phyloP scores from a whole-genome alignment of 2,113 vertebrate genomes.

The Tauraco erythrolophus region DNA sequence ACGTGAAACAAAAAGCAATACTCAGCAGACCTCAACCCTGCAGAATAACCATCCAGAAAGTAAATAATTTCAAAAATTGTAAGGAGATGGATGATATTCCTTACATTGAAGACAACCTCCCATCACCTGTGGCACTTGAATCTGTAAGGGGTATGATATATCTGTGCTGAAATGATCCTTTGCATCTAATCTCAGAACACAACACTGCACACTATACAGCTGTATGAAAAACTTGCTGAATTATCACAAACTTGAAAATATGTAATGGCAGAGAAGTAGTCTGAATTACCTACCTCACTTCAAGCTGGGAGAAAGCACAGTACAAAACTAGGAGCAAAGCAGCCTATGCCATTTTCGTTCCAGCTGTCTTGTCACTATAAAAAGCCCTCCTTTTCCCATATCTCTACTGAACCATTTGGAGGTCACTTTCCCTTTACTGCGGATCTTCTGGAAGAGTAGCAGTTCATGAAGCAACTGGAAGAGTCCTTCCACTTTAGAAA shows the following conservation, averaged over 20 bases:
- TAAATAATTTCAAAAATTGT: background rate
- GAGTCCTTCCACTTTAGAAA: background rate
- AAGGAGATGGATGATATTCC: background rate
- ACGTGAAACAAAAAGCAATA: rapidly evolving
- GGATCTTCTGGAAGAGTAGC: background rate
- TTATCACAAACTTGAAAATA: background rate
- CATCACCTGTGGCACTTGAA: background rate
- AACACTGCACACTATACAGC: background rate
- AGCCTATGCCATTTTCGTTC: background rate
- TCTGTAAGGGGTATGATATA: background rate
- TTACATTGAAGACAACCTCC: background rate
- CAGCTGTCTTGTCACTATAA: background rate
- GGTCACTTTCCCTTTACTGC: background rate
- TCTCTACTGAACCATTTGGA: background rate
- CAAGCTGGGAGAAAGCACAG: background rate
- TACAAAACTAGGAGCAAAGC: background rate
- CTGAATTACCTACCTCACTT: background rate
- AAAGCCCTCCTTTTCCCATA: background rate
- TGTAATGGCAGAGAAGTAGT: background rate
- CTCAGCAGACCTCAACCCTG: background rate
- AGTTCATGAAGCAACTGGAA: background rate
- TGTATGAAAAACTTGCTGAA: background rate
- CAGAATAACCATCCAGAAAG: background rate
- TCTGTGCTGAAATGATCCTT: background rate
- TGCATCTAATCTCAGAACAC: background rate